A percentile compares a stretch with the other conserved stretches of the same genome.
Conservation (phyloP, 2,888 invertebrate genomes). For the Cosmopolites sordidus region DNA sequence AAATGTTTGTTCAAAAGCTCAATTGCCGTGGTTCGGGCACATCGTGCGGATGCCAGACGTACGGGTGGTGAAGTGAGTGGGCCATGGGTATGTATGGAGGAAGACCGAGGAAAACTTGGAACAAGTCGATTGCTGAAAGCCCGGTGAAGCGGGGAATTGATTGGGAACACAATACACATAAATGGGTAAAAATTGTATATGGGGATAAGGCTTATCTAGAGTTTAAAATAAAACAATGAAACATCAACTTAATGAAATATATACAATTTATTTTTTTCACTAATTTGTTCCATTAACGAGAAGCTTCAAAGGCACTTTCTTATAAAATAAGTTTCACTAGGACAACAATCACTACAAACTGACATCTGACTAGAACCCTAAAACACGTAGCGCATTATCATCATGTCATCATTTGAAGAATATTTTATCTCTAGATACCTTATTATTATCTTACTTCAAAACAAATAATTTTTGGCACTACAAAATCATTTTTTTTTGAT, state of each 20-base stretch:
- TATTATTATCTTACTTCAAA: background rate
- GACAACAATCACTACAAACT: background rate
- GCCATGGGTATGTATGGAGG: no score
- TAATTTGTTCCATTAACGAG: conserved; percentile 10
- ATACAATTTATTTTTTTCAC: conserved; percentile 13
- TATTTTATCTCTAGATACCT: background rate
- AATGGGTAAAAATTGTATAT: no score
- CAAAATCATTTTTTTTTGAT: background rate
- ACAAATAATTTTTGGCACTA: background rate
- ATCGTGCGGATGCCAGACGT: no score
- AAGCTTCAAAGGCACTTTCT: conserved; percentile 8
- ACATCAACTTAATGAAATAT: conserved; percentile 12
- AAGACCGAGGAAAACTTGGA: no score
- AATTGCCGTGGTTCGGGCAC: no score
- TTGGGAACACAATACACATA: no score
- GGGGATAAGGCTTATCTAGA: no score
- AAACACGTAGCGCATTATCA: background rate
- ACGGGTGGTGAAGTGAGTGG: no score
- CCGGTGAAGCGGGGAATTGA: no score
- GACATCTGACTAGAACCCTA: conserved; percentile 7
- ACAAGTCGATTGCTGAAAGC: no score
- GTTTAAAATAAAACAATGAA: no score
- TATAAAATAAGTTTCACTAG: conserved; percentile 12
- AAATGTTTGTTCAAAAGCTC: no score
- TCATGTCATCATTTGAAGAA: background rate